Percentiles rank a stretch among this genome's conserved stretches.
These are phyloP conservation scores for Orthochromis indermauri DNA, from an alignment of 2,113 vertebrate species.

Conservation along the genomic window DNA sequence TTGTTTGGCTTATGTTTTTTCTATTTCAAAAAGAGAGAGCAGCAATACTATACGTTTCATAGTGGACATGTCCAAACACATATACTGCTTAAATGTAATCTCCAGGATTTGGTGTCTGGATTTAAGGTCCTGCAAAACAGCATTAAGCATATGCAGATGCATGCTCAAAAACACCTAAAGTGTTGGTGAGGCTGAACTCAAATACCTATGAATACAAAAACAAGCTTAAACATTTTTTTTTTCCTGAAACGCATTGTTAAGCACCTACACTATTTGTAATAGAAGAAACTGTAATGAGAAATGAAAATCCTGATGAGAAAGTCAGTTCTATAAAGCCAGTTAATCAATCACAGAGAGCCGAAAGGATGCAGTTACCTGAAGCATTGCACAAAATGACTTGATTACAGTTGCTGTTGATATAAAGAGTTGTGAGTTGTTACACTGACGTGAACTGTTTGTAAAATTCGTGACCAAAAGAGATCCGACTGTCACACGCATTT, in stretches of 20 bases:
- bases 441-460: constrained; percentile 12
- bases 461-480: not conserved
- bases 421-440: constrained; percentile 1
- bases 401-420: constrained; percentile 38
- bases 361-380: constrained; percentile 13
- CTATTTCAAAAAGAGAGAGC: not conserved
- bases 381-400: constrained; percentile 20
- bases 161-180: constrained; percentile 14
- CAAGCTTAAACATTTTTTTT: constrained; percentile 20
- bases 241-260: constrained; percentile 35
- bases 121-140: constrained; percentile 11
- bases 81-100: constrained; percentile 23
- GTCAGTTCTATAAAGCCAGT: constrained; percentile 32
- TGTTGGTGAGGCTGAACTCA: not conserved
- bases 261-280: constrained; percentile 27
- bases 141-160: constrained; percentile 31
- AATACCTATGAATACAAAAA: constrained; percentile 33
- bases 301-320: constrained; percentile 47
- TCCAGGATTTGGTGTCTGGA: constrained; percentile 28
- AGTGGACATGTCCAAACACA: constrained; percentile 6
- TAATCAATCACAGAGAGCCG: constrained; percentile 50
- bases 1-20: not conserved
- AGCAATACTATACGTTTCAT: not conserved
- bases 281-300: constrained; percentile 46
- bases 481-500: not conserved